Evolutionary conservation across 2,888 invertebrate species (phyloP), one percentile per base, ranked within the genome.

Genomic region (Drosophila mimica): DNA sequence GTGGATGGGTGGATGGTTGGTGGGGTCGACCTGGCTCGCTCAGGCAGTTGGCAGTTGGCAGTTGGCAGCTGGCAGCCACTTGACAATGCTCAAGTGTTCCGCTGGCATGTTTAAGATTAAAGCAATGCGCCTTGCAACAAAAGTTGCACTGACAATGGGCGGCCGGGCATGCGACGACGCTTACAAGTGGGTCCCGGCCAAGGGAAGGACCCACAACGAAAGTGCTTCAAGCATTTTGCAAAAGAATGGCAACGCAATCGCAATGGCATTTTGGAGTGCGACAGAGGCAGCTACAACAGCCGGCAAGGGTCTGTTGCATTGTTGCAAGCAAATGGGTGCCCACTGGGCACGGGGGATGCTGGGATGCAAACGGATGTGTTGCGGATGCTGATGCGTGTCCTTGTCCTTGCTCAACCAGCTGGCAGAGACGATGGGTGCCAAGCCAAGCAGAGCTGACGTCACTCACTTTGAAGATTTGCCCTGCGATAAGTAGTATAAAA

Each of bases 51-150:
- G 66, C 78, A 71, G 56, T 40, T 73, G 76, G 80, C 77, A 76
- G 60, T 57, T 72, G 77, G 74, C 70, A 73, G 62, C 76, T 70
- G 79, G 71, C 83, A 81, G 81, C 82, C 89, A 88, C 87, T 88
- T 82, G 87, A 88, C 88, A 88, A 83, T 74, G 70, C 83, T 88
- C 87, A 88, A 88, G 87, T 89, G 89, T 88, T 89, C 89, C 89
- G 88, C 82, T 88, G 89, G 87, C 87, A 85, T 88, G 87, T 88
- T 88, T 88, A 88, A 89, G 87, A 88, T 88, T 88, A 88, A 88
- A 88, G 87, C 88, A 75, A 72, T 77, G 76, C 86, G 88, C 82
- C 88, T 78, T 83, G 88, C 83, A 85, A 85, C 85, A 85, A 88
- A 86, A 78, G 86, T 88, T 86, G 82, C 88, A 83, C 82, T 81